Evolutionary conservation across 2,113 vertebrate genomes (phyloP).

Genomic region (Passer montanus): DNA sequence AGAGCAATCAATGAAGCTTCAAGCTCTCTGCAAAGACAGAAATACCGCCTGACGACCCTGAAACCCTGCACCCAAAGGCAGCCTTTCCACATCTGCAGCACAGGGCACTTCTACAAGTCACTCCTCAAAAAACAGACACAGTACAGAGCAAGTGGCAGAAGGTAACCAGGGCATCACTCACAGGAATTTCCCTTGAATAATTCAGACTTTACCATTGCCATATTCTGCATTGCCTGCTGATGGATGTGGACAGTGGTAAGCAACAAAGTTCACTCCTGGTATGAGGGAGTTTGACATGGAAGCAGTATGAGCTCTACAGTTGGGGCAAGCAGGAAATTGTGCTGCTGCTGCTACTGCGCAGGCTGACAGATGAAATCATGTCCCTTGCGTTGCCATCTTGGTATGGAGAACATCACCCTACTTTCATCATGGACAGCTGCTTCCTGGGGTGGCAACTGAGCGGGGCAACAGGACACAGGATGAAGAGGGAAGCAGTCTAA

Average conservation of each 20-base stretch:
- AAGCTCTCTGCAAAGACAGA: neutral
- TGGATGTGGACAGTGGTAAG: neutral
- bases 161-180: neutral
- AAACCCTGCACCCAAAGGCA: neutral
- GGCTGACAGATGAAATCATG: neutral
- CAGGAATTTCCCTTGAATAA: neutral
- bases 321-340: neutral
- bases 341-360: neutral
- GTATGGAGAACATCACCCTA: neutral
- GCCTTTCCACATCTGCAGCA: neutral
- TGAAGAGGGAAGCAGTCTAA: neutral
- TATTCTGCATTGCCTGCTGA: neutral
- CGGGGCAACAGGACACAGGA: neutral
- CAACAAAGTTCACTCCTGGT: neutral
- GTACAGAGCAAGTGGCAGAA: neutral
- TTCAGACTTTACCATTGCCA: neutral
- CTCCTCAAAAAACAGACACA: neutral
- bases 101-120: neutral
- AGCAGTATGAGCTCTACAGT: neutral
- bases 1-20: neutral
- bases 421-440: neutral
- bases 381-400: neutral
- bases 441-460: neutral
- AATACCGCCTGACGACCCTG: fast-evolving
- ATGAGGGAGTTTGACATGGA: neutral